A percentile compares a stretch with the other conserved stretches of the same genome.
phyloP scores from a whole-genome alignment of 2,888 invertebrate species.

The Andrena marginata region DNA sequence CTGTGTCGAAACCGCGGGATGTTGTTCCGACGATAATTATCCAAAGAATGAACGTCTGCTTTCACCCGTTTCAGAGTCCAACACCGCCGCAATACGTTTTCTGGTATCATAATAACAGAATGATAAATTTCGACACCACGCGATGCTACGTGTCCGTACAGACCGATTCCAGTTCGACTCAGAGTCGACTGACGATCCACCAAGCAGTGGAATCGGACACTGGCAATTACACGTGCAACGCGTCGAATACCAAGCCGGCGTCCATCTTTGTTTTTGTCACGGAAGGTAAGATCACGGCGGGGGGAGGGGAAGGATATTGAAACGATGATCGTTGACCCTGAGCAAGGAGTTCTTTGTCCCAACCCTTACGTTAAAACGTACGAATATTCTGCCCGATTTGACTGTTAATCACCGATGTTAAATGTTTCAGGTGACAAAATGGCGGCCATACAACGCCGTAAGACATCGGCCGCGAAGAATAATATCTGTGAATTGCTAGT shows the following conservation, averaged over 20 bases:
- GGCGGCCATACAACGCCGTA: conserved; percentile 94
- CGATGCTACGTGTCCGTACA: conserved; percentile 93
- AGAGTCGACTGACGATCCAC: conserved; percentile 93
- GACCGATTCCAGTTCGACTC: conserved; percentile 94
- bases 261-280: conserved; percentile 96
- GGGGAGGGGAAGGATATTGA: not conserved
- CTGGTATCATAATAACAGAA: conserved; percentile 97
- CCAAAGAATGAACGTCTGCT: not conserved
- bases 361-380: not conserved
- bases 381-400: not conserved
- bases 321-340: no score
- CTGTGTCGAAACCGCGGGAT: not conserved
- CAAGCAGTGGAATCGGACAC: conserved; percentile 94
- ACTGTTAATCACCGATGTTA: conserved; percentile 2
- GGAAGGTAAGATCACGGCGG: conserved; percentile 88
- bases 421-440: conserved; percentile 92
- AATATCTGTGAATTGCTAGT: conserved; percentile 77
- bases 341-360: no score
- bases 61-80: conserved; percentile 90
- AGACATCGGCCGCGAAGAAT: conserved; percentile 85
- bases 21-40: not conserved
- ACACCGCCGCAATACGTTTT: conserved; percentile 97
- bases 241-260: conserved; percentile 95
- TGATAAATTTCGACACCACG: conserved; percentile 96
- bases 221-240: conserved; percentile 96